Evolutionary conservation across 1,140 invertebrate species (phyloP).

Genomic region (Pomacea maculata): DNA sequence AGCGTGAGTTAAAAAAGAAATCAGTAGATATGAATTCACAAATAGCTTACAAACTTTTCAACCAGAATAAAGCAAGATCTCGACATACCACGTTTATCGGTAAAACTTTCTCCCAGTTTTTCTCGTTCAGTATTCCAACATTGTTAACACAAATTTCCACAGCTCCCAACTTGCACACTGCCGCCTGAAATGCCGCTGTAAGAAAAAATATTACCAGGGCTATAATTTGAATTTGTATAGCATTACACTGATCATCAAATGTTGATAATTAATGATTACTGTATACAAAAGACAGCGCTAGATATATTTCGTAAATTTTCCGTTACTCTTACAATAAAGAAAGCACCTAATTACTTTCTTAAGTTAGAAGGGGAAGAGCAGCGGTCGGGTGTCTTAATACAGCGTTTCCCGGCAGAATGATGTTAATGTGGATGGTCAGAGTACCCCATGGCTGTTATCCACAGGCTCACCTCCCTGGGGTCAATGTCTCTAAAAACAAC

Average conservation of each 20-base stretch:
- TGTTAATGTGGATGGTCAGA: too few species aligned
- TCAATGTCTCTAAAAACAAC: too few species aligned
- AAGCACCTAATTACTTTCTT: background rate
- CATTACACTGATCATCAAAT: too few species aligned
- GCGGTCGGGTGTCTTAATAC: too few species aligned
- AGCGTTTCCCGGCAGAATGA: too few species aligned
- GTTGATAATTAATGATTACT: background rate
- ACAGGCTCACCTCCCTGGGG: too few species aligned
- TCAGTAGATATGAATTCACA: too few species aligned
- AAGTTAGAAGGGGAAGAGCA: too few species aligned
- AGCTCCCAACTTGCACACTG: constrained; percentile 19
- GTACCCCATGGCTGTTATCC: too few species aligned
- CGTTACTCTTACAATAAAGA: background rate
- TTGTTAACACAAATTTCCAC: constrained; percentile 33
- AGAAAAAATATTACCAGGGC: too few species aligned
- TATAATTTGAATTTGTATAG: background rate
- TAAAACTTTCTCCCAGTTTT: constrained; percentile 22
- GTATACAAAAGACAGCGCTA: background rate
- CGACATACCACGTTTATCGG: background rate
- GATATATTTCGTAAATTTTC: background rate
- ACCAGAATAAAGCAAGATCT: background rate
- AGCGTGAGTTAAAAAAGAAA: too few species aligned
- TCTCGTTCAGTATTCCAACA: constrained; percentile 28
- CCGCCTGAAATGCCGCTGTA: constrained; percentile 25
- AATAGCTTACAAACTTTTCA: too few species aligned